phyloP scores from a whole-genome alignment of 2,888 invertebrate genomes.

The Aspidiotus destructor region DNA sequence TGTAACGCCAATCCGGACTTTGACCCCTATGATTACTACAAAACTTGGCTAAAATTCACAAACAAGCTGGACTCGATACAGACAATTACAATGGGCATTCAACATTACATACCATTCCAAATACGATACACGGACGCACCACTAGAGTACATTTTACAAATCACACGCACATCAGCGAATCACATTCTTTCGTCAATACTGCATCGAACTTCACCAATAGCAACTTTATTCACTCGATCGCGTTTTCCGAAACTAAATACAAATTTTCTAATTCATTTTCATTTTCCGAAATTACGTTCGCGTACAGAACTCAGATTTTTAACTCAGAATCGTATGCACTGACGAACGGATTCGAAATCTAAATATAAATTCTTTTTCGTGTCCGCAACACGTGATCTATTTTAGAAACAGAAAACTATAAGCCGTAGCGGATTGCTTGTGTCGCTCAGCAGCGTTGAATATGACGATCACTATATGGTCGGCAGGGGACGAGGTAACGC shows the following conservation, averaged over 20 bases:
- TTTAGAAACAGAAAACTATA: conserved; percentile 28
- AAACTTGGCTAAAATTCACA: too few species aligned
- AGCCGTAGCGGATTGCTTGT: conserved; percentile 22
- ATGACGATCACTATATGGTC: too few species aligned
- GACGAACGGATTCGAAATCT: conserved; percentile 7
- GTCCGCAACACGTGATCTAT: conserved; percentile 32
- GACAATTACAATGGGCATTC: too few species aligned
- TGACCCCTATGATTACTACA: too few species aligned
- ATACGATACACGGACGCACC: not conserved
- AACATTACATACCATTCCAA: not conserved
- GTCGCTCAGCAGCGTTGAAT: not conserved
- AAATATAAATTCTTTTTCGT: conserved; percentile 30
- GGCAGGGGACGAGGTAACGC: not conserved
- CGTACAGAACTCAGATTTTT: not conserved
- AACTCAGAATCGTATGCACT: conserved; percentile 3
- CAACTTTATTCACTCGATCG: not conserved
- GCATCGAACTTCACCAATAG: not conserved
- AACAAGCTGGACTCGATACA: too few species aligned
- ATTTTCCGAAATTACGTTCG: not conserved
- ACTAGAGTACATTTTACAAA: not conserved
- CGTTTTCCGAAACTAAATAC: not conserved
- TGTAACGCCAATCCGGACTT: too few species aligned
- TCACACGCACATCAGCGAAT: not conserved
- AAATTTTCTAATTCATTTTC: not conserved
- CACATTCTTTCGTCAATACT: not conserved